A percentile compares a stretch with the other conserved stretches of the same genome.
Conservation (phyloP, 1,140 invertebrate genomes). For the Caenorhabditis elegans region DNA sequence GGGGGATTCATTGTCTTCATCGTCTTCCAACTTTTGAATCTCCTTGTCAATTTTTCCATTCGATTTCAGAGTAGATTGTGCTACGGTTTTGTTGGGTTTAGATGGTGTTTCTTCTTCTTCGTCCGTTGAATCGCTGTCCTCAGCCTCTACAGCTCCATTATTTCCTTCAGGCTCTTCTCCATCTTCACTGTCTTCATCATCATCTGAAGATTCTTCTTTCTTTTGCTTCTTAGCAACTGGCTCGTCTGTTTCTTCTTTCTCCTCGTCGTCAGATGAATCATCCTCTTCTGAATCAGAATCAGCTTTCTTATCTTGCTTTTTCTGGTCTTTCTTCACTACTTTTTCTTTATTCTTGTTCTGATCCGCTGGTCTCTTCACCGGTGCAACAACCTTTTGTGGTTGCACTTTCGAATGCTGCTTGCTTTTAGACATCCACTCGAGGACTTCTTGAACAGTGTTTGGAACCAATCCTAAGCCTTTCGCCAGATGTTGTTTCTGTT, state of each 20-base stretch:
- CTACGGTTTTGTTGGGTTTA: not conserved
- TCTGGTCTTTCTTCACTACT: not conserved
- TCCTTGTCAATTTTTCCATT: not conserved
- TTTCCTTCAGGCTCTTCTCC: not conserved
- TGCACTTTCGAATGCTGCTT: not conserved
- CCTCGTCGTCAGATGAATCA: not conserved
- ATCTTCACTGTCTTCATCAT: not conserved
- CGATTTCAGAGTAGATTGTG: not conserved
- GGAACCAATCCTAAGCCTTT: not conserved
- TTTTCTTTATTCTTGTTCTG: not conserved
- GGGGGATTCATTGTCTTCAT: not conserved
- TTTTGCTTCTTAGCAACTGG: not conserved
- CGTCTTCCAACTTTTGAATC: not conserved
- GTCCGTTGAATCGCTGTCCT: not conserved
- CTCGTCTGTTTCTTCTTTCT: not conserved
- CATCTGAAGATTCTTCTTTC: not conserved
- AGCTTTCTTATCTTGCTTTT: not conserved
- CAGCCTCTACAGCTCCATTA: not conserved
- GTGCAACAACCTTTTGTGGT: not conserved
- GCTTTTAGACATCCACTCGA: slow-evolving; percentile 10
- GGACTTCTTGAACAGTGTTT: slow-evolving; percentile 1
- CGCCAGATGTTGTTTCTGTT: not conserved
- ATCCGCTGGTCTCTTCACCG: not conserved
- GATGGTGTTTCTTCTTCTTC: not conserved
- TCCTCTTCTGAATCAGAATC: not conserved